phyloP scores from a whole-genome alignment of 2,888 invertebrate genomes.

The Chrysolina americana region DNA sequence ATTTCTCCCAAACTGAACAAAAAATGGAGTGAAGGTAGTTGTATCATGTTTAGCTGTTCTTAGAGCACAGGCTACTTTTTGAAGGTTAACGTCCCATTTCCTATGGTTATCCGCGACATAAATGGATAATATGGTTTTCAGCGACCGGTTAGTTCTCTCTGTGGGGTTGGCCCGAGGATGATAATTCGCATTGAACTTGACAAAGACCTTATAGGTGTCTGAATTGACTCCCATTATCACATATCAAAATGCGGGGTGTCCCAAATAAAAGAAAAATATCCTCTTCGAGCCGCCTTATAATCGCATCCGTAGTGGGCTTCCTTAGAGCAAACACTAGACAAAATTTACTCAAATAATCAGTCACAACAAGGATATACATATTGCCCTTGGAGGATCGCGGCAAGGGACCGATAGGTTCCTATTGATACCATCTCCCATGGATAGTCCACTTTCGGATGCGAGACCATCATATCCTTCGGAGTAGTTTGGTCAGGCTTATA shows the following conservation, averaged over 20 bases:
- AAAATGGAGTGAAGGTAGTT: background rate
- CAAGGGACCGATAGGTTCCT: constrained; percentile 34
- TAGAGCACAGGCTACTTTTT: background rate
- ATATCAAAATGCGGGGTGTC: constrained; percentile 25
- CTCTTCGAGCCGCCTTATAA: background rate
- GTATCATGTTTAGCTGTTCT: background rate
- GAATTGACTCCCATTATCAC: constrained; percentile 40
- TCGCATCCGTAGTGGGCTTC: no score
- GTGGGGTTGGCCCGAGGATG: constrained; percentile 36
- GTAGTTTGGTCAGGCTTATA: background rate
- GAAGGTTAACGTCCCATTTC: background rate
- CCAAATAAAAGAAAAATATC: constrained; percentile 7
- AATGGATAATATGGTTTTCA: background rate
- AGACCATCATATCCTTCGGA: background rate
- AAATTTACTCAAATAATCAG: constrained; percentile 34
- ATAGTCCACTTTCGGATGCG: constrained; percentile 7
- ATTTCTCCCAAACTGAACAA: background rate
- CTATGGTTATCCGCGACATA: background rate
- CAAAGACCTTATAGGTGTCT: constrained; percentile 8
- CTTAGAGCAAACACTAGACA: constrained; percentile 10
- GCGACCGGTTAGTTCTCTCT: constrained; percentile 28
- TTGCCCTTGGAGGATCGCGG: constrained; percentile 35
- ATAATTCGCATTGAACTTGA: constrained; percentile 32
- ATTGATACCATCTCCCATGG: constrained; percentile 17
- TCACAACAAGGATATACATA: constrained; percentile 28